A percentile compares a stretch with the other conserved stretches of the same genome.
phyloP scores from a whole-genome alignment of 2,888 invertebrate genomes.

The Plebejus anna region DNA sequence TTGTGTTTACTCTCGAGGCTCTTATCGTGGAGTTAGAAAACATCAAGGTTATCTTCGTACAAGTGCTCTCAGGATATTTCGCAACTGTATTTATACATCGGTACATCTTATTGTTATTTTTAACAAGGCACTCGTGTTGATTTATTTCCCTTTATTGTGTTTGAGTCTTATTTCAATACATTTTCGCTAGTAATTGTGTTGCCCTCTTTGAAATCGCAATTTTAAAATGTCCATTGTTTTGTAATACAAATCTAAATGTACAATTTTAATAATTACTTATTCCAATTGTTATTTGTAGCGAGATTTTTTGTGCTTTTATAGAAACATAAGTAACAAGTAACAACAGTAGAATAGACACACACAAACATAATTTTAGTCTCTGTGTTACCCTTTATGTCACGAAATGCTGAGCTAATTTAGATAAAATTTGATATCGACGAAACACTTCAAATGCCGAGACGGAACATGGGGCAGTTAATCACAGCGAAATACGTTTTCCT shows the following conservation, averaged over 20 bases:
- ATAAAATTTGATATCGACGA: neutral
- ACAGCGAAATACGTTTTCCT: neutral
- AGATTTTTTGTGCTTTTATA: no score
- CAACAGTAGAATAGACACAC: no score
- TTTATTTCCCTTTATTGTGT: constrained; percentile 21
- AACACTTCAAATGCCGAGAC: neutral
- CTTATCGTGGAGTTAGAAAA: constrained; percentile 39
- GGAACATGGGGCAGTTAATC: neutral
- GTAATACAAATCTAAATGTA: no score
- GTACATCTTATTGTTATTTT: constrained; percentile 30
- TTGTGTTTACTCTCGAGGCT: constrained; percentile 35
- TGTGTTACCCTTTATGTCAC: no score
- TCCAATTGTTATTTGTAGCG: no score
- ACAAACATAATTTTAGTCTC: no score
- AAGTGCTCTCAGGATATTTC: constrained; percentile 37
- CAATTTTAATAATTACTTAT: no score
- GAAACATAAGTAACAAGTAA: no score
- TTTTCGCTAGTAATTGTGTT: constrained; percentile 58
- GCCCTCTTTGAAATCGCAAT: constrained; percentile 40
- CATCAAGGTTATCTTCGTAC: constrained; percentile 41
- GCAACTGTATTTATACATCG: constrained; percentile 31
- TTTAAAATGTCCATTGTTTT: neutral
- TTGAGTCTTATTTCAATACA: constrained; percentile 9
- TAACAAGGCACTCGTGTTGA: constrained; percentile 27
- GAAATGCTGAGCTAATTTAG: neutral